Percentiles rank a stretch among this genome's conserved stretches.
Conservation (phyloP, 2,888 invertebrate species). For the Leucophenga montana region DNA sequence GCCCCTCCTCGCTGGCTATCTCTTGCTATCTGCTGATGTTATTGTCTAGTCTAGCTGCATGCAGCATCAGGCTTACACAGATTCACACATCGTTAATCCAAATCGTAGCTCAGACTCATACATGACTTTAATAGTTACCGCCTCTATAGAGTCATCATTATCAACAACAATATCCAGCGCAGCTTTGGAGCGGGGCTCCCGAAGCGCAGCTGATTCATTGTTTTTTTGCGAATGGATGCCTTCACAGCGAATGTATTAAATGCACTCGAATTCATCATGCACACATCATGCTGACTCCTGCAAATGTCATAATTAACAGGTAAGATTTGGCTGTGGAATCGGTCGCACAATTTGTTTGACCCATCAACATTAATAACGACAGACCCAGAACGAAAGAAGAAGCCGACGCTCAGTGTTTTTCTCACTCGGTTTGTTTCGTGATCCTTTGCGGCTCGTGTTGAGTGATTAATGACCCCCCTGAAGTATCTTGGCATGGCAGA, state of each 20-base stretch:
- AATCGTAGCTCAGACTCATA: slow-evolving; percentile 45
- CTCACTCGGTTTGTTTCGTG: not conserved
- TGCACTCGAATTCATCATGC: slow-evolving; percentile 55
- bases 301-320: slow-evolving; percentile 70
- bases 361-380: slow-evolving; percentile 58
- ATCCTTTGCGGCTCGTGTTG: slow-evolving; percentile 64
- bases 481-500: slow-evolving; percentile 30
- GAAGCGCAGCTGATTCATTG: slow-evolving; percentile 11
- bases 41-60: no score
- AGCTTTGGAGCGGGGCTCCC: slow-evolving; percentile 18
- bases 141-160: slow-evolving; percentile 23
- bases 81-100: slow-evolving; percentile 66
- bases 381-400: slow-evolving; percentile 22
- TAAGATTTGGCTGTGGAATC: slow-evolving; percentile 48
- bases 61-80: slow-evolving; percentile 42
- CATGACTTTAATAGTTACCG: slow-evolving; percentile 61
- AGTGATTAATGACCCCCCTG: slow-evolving; percentile 70
- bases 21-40: not conserved
- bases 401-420: slow-evolving; percentile 31
- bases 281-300: slow-evolving; percentile 63
- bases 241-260: slow-evolving; percentile 9
- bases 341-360: slow-evolving; percentile 57
- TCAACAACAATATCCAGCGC: not conserved
- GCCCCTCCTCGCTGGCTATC: not conserved
- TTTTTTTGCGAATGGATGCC: slow-evolving; percentile 14